Evolutionary conservation across 2,797 vertebrate species (phyloP), one percentile per base, ranked within the genome.

Genomic region (Aplochiton taeniatus): DNA sequence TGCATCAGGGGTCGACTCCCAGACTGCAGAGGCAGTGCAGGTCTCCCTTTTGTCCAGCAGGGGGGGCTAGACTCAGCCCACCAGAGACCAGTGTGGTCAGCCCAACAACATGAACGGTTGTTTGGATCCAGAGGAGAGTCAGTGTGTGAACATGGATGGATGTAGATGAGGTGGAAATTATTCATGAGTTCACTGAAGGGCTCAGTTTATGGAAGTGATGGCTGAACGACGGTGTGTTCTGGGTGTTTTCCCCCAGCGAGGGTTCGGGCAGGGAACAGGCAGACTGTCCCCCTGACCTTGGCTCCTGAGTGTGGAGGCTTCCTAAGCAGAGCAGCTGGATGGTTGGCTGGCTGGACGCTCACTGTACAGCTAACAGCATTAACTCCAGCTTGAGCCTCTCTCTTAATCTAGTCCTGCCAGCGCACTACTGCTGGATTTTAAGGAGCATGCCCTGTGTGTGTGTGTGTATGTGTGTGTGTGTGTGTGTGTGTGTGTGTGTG

Each of bases 211-310:
- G 2, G 6, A 31, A 31, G 31, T 31, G 6, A 6, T 31, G 31
- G 31, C 31, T 31, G 6, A 31, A 31, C 31, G n/a, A 31, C 3
- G 31, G 31, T 51, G 46, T 14, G 46, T 49, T 64, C 16, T 50
- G 20, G 19, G 18, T 31, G 9, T 5, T 5, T 11, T 59, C 18
- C 16, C 8, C 6, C 50, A 16, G 14, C 20, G 44, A 19, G 44
- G 20, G 10, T 57, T 12, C 48, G 13, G 19, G 9, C 72, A 61
- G 53, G 64, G 70, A 54, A 63, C 8, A 66, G 63, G 46, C n/a
- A 48, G 61, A 61, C 17, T 59, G 31, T 67, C 68, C 66, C 71
- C n/a, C 65, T 82, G 83, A 87, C 86, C 85, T 89, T 87, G 83
- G 85, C 73, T 68, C 69, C 63, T 74, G 70, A 46, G 43, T 54